Conservation (phyloP, 2,797 vertebrate species). For the Enoplosus armatus region DNA sequence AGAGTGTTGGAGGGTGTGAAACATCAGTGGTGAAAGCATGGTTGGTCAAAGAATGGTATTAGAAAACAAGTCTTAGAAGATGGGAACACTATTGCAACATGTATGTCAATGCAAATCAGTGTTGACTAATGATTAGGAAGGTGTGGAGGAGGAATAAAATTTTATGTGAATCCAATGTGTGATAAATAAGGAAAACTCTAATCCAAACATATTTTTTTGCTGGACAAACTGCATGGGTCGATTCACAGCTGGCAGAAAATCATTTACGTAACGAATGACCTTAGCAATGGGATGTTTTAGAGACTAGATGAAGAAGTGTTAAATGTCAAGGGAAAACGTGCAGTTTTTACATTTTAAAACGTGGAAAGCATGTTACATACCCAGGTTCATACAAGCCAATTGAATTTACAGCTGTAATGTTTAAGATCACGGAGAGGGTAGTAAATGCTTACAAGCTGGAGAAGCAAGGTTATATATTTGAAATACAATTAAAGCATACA, state of each 20-base stretch:
- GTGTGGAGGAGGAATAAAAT: background rate
- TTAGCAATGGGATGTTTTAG: background rate
- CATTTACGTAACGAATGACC: background rate
- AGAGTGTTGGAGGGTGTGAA: constrained; percentile 10
- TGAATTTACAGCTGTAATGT: constrained; percentile 3
- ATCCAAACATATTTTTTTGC: constrained; percentile 2
- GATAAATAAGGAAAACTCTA: constrained; percentile 13
- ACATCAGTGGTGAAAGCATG: background rate
- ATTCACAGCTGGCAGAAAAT: background rate
- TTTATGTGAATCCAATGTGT: background rate
- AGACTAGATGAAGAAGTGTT: constrained; percentile 19
- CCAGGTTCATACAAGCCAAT: background rate
- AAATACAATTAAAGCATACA: background rate
- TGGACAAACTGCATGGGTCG: background rate
- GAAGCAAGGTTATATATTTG: background rate
- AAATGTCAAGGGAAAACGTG: constrained; percentile 12
- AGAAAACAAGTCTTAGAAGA: constrained; percentile 2
- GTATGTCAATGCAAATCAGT: background rate
- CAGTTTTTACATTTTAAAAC: constrained; percentile 24
- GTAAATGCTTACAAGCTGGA: constrained; percentile 23
- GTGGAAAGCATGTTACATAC: background rate
- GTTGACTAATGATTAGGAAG: constrained; percentile 5
- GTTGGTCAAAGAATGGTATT: background rate
- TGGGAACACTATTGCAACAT: background rate
- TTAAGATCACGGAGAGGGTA: background rate